Evolutionary conservation across 2,113 vertebrate species (phyloP), one percentile per base, ranked within the genome.

Genomic region (Alethe diademata): DNA sequence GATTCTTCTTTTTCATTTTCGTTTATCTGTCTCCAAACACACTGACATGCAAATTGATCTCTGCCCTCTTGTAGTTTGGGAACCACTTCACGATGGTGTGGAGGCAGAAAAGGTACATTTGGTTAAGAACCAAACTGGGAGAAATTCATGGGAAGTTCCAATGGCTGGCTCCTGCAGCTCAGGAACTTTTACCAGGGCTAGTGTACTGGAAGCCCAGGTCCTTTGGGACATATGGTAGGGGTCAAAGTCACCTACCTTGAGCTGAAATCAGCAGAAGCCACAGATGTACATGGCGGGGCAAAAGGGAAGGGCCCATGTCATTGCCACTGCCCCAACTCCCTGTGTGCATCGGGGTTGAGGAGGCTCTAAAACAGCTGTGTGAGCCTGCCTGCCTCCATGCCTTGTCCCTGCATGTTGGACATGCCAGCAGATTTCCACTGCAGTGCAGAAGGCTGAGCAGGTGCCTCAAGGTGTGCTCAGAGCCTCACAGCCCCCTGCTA

Each of bases 211-310:
- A 66, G 6, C 36, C 28, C 33, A 40, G 12, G 5, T 73, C 9
- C 18, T 28, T 25, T n/a, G 42, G 22, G 60, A 78, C 36, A 53
- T 1, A 2, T 35, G 22, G 16, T 38, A 36, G 11, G 19, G 23
- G 14, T 78, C 43, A 62, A 72, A 74, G 42, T 29, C 48, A 28
- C 40, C 18, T 1, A 0, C 3, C 3, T 2, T 19, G 48, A 17
- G 26, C 54, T 51, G 70, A 81, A 19, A 19, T 69, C 0, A 0
- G 13, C 36, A 69, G 43, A 36, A 3, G 1, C 42, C 5, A 5
- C 22, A 33, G 40, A 25, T 45, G 16, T 24, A 51, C 0, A 0
- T 0, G 4, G 35, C 4, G 4, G 29, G 25, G 19, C 0, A 6
- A 31, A 69, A 91, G 25, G 31, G 25, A 76, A 86, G 58, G 19